phyloP scores from a whole-genome alignment of 2,797 vertebrate species.

The Tympanoctomys barrerae region DNA sequence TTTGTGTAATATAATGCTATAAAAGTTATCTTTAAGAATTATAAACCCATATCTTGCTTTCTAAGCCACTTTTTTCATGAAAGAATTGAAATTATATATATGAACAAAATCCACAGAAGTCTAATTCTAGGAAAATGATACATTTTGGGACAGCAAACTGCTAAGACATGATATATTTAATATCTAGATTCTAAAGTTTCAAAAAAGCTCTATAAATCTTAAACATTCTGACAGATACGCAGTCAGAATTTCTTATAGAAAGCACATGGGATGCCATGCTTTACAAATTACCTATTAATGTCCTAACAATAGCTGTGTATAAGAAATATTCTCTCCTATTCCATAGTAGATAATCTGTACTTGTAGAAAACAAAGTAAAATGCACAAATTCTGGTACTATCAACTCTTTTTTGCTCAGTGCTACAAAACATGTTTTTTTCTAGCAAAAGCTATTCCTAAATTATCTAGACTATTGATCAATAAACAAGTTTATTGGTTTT shows the following conservation, averaged over 20 bases:
- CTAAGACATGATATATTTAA: neutral
- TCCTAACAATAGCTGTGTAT: neutral
- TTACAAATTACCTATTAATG: conserved; percentile 44
- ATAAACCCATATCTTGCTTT: conserved; percentile 41
- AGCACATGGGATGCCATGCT: neutral
- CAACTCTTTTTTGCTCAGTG: neutral
- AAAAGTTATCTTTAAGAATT: conserved; percentile 56
- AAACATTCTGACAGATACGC: conserved; percentile 15
- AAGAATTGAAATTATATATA: conserved; percentile 19
- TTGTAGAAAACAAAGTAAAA: conserved; percentile 43
- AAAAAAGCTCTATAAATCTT: conserved; percentile 41
- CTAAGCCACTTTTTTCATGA: conserved; percentile 54
- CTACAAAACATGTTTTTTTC: conserved; percentile 54
- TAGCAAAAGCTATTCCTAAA: neutral
- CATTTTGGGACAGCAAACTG: conserved; percentile 41
- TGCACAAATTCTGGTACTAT: conserved; percentile 1
- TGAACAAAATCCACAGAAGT: conserved; percentile 56
- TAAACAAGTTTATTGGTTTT: conserved; percentile 46
- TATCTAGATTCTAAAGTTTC: conserved; percentile 55
- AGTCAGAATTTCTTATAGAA: conserved; percentile 53
- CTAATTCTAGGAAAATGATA: conserved; percentile 49
- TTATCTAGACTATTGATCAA: neutral
- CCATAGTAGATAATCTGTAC: neutral
- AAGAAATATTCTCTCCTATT: neutral
- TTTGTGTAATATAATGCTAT: conserved; percentile 37